These are phyloP conservation scores for Zaprionus tsacasi DNA, from an alignment of 1,140 invertebrate genomes.

Conservation along the genomic window DNA sequence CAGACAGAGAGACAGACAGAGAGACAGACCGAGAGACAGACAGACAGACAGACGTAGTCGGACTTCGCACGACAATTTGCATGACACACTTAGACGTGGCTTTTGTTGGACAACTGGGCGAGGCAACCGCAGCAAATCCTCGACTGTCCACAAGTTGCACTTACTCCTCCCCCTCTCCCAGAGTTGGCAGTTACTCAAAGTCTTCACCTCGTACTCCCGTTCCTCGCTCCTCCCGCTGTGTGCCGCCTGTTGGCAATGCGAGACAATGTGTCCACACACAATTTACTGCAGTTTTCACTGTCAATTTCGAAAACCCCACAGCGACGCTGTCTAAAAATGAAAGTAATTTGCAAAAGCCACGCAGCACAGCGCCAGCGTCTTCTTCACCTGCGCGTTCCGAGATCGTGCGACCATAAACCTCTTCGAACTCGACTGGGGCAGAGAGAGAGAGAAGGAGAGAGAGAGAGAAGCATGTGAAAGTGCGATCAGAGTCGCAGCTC, in stretches of 20 bases:
- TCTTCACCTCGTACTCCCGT: background rate
- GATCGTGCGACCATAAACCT: conserved; percentile 58
- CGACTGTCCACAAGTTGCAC: conserved; percentile 62
- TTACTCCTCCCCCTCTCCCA: conserved; percentile 17
- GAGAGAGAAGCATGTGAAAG: conserved; percentile 44
- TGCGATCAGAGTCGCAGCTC: conserved; percentile 9
- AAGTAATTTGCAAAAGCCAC: conserved; percentile 74
- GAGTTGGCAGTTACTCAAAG: conserved; percentile 39
- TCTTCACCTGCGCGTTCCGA: conserved; percentile 53
- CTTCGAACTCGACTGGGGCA: conserved; percentile 33
- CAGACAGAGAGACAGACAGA: conserved; percentile 2
- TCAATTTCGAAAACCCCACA: conserved; percentile 57
- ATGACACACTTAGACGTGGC: conserved; percentile 68
- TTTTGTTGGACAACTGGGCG: conserved; percentile 12
- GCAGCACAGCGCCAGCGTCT: conserved; percentile 50
- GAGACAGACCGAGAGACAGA: conserved; percentile 1
- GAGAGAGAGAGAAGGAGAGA: no score
- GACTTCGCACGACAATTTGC: conserved; percentile 56
- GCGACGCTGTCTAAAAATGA: conserved; percentile 60
- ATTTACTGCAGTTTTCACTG: conserved; percentile 61
- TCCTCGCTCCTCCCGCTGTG: conserved; percentile 47
- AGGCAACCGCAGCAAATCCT: conserved; percentile 49
- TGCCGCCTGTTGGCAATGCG: conserved; percentile 55
- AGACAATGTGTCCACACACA: conserved; percentile 19
- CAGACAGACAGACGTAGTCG: conserved; percentile 27